Base-by-base conservation (phyloP, 2,888 invertebrate genomes). In the Parnassius mnemosyne region DNA sequence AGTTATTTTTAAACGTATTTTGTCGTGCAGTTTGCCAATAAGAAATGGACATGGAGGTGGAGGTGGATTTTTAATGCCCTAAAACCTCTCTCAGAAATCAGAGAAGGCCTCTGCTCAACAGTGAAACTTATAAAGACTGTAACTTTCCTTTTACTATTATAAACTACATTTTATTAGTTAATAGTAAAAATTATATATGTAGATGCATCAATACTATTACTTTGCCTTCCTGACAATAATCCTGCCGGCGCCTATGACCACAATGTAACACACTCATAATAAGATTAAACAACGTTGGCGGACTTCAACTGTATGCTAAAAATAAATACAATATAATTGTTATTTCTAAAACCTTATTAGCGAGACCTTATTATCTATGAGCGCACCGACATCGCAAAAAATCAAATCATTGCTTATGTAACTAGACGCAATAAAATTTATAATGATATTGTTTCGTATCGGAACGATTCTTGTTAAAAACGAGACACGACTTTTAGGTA, bases 391-490 rank as follows among this genome's bases (percentile, higher is more conserved):
- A 12, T 44, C 51, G 11, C 20, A 52, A 52, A 61, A 52, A 56
- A 61, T 56, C 52, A 56, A 56, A 52, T 52, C 43, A 13, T 46
- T 46, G 11, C 10, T 16, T 41, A 47, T n/a, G 41, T 53, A 53
- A 49, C 49, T 34, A 57, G 57, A 43, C 57, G 10, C 58, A 51
- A 63, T 55, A 52, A 55, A 63, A 54, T 59, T 59, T 59, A 20
- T 53, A 62, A 57, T 49, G 57, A 53, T 46, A 57, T 60, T 52
- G 49, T 55, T 51, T 61, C 61, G 61, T 63, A 66, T 65, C 59
- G 60, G 65, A 65, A 61, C 10, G 25, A 51, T 58, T 68, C 65
- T 63, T 66, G 57, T 65, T 55, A 53, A 66, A 65, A 64, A 65
- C 53, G 55, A 44, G 49, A 61, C 53, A 60, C 49, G 51, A 64